Percentiles rank a stretch among this genome's conserved stretches.
These are phyloP conservation scores for Parauchenoglanis ngamensis DNA, from an alignment of 2,797 vertebrate genomes.

Conservation along the genomic window DNA sequence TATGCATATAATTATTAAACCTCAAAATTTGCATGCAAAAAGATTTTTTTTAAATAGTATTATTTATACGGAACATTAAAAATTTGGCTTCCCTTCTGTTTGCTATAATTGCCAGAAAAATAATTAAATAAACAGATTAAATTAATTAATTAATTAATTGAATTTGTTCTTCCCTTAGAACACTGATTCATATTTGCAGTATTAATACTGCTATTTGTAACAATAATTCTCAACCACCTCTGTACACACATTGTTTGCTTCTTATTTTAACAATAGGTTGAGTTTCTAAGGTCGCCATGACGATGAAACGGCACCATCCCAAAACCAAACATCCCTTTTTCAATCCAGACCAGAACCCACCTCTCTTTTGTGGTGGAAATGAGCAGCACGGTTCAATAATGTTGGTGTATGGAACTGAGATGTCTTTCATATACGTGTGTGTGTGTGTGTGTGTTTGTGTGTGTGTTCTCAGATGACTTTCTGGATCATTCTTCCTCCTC, in stretches of 20 bases:
- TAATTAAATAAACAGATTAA: background rate
- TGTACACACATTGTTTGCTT: background rate
- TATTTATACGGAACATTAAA: background rate
- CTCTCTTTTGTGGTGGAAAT: background rate
- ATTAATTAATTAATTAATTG: background rate
- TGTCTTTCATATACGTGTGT: slow-evolving; percentile 34
- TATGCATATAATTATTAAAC: background rate
- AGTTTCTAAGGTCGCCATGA: background rate
- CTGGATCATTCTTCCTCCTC: slow-evolving; percentile 85
- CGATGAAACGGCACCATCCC: background rate
- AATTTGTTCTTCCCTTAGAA: background rate
- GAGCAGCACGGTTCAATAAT: background rate
- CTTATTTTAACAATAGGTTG: background rate
- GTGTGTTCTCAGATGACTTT: slow-evolving; percentile 81
- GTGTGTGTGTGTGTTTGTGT: slow-evolving; percentile 54
- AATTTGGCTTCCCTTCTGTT: background rate
- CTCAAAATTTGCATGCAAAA: background rate
- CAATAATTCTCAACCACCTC: background rate
- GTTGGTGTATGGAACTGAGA: background rate
- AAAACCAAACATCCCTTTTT: background rate
- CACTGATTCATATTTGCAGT: no score
- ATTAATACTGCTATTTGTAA: background rate
- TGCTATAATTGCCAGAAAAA: background rate
- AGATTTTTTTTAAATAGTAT: background rate
- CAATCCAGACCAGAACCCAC: background rate